Percentiles rank a stretch among this genome's conserved stretches.
phyloP scores from a whole-genome alignment of 2,113 vertebrate genomes.

The Ailuropoda melanoleuca region DNA sequence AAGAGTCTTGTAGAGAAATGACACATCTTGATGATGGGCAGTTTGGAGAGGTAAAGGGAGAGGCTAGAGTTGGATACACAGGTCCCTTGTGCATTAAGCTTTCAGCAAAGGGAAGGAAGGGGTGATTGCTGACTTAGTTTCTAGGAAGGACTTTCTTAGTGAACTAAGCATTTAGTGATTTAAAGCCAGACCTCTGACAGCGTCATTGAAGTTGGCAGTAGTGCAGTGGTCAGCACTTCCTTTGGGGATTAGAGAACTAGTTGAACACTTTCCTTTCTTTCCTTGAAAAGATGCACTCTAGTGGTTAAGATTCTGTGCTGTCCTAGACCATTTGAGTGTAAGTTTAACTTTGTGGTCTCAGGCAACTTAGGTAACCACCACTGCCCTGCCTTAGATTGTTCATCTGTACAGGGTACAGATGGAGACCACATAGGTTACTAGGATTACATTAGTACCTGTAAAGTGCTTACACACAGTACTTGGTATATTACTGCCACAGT shows the following conservation, averaged over 20 bases:
- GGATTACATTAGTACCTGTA: neutral
- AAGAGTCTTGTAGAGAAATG: neutral
- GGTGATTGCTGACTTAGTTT: conserved; percentile 74
- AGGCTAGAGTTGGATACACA: neutral
- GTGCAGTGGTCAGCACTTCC: conserved; percentile 64
- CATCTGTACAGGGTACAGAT: neutral
- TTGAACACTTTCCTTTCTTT: neutral
- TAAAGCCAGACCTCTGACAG: conserved; percentile 24
- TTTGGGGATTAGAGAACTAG: conserved; percentile 34
- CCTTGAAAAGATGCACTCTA: neutral
- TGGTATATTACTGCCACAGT: neutral
- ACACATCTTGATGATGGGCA: neutral
- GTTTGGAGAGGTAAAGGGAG: neutral
- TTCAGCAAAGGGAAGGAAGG: conserved; percentile 73
- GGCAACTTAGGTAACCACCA: neutral
- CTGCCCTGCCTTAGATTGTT: neutral
- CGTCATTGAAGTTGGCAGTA: conserved; percentile 20
- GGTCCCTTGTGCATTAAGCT: neutral
- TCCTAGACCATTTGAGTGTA: neutral
- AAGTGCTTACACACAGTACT: neutral
- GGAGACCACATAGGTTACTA: neutral
- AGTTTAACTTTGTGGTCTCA: conserved; percentile 29
- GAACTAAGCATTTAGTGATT: conserved; percentile 69
- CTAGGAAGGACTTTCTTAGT: conserved; percentile 66
- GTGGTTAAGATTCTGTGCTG: neutral